Conservation (phyloP, 2,888 invertebrate genomes). For the Eudasyphora cyanicolor region DNA sequence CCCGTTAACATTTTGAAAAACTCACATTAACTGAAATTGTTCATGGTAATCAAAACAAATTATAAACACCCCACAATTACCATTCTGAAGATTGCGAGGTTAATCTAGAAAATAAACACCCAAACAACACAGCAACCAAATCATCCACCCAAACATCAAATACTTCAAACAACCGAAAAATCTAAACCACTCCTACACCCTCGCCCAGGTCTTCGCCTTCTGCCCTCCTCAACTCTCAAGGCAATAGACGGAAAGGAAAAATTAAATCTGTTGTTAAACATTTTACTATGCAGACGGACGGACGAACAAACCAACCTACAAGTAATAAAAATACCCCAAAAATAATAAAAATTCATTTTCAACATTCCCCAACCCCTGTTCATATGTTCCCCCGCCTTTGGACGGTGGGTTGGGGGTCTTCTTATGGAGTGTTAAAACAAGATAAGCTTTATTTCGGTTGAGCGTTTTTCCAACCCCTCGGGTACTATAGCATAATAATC, state of each 20-base stretch:
- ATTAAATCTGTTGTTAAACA: conserved; percentile 28
- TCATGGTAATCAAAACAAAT: conserved; percentile 36
- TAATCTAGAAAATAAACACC: conserved; percentile 43
- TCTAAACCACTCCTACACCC: conserved; percentile 1
- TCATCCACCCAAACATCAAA: background rate
- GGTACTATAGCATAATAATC: background rate
- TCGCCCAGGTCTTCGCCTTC: background rate
- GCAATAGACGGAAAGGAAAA: background rate
- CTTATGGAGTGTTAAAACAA: conserved; percentile 19
- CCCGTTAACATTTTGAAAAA: background rate
- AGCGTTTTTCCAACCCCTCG: background rate
- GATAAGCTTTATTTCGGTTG: background rate
- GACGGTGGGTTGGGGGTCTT: background rate
- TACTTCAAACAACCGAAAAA: background rate
- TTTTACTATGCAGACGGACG: conserved; percentile 4
- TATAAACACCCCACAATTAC: conserved; percentile 22
- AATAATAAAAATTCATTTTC: conserved; percentile 27
- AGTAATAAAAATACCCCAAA: conserved; percentile 23
- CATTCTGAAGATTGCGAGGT: conserved; percentile 37
- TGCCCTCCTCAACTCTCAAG: background rate
- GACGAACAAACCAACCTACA: too few species aligned
- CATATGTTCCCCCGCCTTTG: background rate
- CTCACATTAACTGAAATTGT: conserved; percentile 7
- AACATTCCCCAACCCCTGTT: background rate
- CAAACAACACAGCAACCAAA: background rate